Percentiles rank a stretch among this genome's conserved stretches.
These are phyloP conservation scores for Tragopan temminckii DNA, from an alignment of 2,797 vertebrate species.

Conservation along the genomic window DNA sequence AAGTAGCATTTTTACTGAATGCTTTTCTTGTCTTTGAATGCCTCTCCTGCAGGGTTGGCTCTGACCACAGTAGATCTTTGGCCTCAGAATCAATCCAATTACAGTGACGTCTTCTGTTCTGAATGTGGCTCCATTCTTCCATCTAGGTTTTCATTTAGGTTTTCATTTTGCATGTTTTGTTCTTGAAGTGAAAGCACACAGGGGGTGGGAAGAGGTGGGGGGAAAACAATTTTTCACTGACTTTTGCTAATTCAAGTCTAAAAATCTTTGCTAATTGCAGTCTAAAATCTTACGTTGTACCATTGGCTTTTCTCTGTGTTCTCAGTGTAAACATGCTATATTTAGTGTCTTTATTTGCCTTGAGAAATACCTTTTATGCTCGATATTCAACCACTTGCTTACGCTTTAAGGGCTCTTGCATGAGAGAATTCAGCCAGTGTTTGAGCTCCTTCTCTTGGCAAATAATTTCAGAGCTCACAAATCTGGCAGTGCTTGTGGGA, in stretches of 20 bases:
- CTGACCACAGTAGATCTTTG: background rate
- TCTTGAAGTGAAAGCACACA: background rate
- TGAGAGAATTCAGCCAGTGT: constrained; percentile 25
- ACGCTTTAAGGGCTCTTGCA: background rate
- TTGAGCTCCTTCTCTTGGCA: constrained; percentile 46
- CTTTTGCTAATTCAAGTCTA: background rate
- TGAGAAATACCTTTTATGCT: background rate
- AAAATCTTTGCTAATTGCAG: background rate
- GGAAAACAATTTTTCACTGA: background rate
- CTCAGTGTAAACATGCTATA: background rate
- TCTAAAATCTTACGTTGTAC: background rate
- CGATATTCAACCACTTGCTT: background rate
- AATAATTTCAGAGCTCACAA: background rate
- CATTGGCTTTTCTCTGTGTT: background rate
- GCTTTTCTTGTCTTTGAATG: background rate
- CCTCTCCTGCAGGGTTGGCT: background rate
- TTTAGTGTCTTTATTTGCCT: background rate
- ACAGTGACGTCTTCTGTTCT: background rate
- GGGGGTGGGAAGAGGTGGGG: background rate
- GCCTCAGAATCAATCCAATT: background rate
- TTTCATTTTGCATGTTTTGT: background rate
- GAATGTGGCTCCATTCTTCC: background rate
- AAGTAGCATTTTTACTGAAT: background rate
- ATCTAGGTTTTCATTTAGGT: background rate
- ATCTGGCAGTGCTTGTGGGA: constrained; percentile 48